Conservation (phyloP, 2,797 vertebrate genomes). For the Benthosema pterotum region DNA sequence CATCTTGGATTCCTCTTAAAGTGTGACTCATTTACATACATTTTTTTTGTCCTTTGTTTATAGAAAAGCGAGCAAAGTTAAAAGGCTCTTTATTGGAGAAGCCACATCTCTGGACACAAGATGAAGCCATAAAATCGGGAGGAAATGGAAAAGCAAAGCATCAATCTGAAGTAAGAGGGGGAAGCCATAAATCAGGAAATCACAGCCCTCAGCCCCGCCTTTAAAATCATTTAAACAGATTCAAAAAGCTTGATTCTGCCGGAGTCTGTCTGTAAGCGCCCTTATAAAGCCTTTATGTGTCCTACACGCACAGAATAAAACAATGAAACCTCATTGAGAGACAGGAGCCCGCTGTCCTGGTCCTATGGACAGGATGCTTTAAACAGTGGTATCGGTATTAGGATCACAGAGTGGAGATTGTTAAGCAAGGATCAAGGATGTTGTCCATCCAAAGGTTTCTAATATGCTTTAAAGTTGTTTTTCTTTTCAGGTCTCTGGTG, state of each 20-base stretch:
- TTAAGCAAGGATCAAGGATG: slow-evolving; percentile 67
- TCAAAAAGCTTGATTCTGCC: slow-evolving; percentile 81
- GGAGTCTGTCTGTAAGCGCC: slow-evolving; percentile 79
- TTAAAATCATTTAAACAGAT: slow-evolving; percentile 86
- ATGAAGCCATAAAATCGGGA: slow-evolving; percentile 83
- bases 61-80: slow-evolving; percentile 82
- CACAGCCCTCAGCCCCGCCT: slow-evolving; percentile 75
- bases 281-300: slow-evolving; percentile 82
- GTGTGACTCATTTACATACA: slow-evolving; percentile 60
- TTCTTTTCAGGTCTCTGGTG: slow-evolving; percentile 62
- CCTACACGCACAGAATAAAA: slow-evolving; percentile 69
- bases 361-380: slow-evolving; percentile 60
- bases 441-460: slow-evolving; percentile 63
- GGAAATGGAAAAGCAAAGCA: slow-evolving; percentile 80
- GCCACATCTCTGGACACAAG: slow-evolving; percentile 84
- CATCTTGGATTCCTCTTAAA: slow-evolving; percentile 33
- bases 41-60: slow-evolving; percentile 72
- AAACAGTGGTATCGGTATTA: slow-evolving; percentile 60
- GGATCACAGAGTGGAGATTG: slow-evolving; percentile 63
- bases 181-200: slow-evolving; percentile 81
- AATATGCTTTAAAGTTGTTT: slow-evolving; percentile 70
- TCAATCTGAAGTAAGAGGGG: slow-evolving; percentile 83
- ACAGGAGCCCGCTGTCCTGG: slow-evolving; percentile 61
- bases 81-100: slow-evolving; percentile 84
- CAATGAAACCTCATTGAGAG: slow-evolving; percentile 71